Base-by-base conservation (phyloP, 2,888 invertebrate species). In the Idaea straminata region DNA sequence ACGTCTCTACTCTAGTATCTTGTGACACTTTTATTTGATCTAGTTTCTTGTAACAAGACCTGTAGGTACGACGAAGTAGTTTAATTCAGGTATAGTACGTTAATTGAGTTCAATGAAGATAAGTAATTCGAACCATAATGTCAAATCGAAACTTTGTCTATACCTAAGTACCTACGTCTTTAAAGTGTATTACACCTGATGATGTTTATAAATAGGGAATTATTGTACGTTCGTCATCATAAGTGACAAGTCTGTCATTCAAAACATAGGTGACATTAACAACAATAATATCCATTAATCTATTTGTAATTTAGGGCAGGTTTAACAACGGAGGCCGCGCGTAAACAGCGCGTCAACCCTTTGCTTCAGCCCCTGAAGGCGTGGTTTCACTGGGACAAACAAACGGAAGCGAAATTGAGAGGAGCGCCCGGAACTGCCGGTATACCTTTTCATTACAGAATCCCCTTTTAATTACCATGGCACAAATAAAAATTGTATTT, bases 391-490 rank as follows among this genome's bases (percentile, higher is more conserved):
- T 84, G 84, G 82, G 84, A 88, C 90, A 91, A 92, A 91, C 91
- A 90, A 89, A 89, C 90, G 90, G 90, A 91, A 89, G 86, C 88
- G 84, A 91, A 91, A 92, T 91, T 89, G 90, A 91, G 91, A 91
- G 89, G 86, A 91, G 88, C 87, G 85, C 83, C 89, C 90, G 90
- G 89, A 90, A 91, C 89, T 84, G 85, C 77, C 88, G 86, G 89
- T 90, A 89, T 92, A 92, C 91, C 91, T 92, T 92, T 92, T 91
- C 89, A 92, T 91, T 91, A 91, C 89, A 87, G 87, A 90, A 92
- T 91, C 92, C 92, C 91, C 89, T 92, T 92, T 92, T 92, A 92
- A 92, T 92, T 92, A 91, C 92, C 88, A 87, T 83, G 86, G 85
- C 84, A 88, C 85, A 87, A 91, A 91, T 88, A 91, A 92, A 91